A percentile compares a stretch with the other conserved stretches of the same genome.
Conservation (phyloP, 2,888 invertebrate genomes). For the Shargacucullia verbasci region DNA sequence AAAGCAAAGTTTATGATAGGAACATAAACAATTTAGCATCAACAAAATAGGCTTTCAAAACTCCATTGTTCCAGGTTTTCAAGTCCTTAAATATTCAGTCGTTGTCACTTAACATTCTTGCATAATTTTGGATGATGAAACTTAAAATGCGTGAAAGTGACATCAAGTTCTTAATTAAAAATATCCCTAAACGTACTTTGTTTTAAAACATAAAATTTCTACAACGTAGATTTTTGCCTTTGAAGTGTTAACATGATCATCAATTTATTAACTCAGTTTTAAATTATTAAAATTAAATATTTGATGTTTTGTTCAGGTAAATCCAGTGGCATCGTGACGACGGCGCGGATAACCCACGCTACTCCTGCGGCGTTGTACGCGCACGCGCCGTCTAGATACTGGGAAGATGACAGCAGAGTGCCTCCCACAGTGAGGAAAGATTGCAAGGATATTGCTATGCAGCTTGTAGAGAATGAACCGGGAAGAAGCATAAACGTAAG, state of each 20-base stretch:
- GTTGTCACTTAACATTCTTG: slow-evolving; percentile 29
- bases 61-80: slow-evolving; percentile 34
- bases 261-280: too few relatives aligned
- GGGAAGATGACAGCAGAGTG: slow-evolving; percentile 94
- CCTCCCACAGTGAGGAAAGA: slow-evolving; percentile 91
- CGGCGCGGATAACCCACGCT: slow-evolving; percentile 94
- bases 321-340: slow-evolving; percentile 94
- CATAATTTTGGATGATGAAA: slow-evolving; percentile 29
- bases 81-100: slow-evolving; percentile 40
- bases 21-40: slow-evolving; percentile 48
- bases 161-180: slow-evolving; percentile 3
- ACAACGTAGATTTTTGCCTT: background rate
- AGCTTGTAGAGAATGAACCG: slow-evolving; percentile 93
- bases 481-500: slow-evolving; percentile 92
- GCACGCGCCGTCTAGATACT: slow-evolving; percentile 92
- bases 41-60: slow-evolving; percentile 37
- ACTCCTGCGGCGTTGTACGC: slow-evolving; percentile 94
- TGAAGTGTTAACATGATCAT: too few relatives aligned
- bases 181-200: background rate
- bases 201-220: background rate
- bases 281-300: background rate
- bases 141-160: slow-evolving; percentile 20
- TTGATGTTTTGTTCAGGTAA: slow-evolving; percentile 86
- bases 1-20: slow-evolving; percentile 47
- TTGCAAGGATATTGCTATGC: slow-evolving; percentile 94